Percentiles rank a stretch among this genome's conserved stretches.
Evolutionary conservation across 2,797 vertebrate species (phyloP).

Genomic region (Anguilla anguilla): DNA sequence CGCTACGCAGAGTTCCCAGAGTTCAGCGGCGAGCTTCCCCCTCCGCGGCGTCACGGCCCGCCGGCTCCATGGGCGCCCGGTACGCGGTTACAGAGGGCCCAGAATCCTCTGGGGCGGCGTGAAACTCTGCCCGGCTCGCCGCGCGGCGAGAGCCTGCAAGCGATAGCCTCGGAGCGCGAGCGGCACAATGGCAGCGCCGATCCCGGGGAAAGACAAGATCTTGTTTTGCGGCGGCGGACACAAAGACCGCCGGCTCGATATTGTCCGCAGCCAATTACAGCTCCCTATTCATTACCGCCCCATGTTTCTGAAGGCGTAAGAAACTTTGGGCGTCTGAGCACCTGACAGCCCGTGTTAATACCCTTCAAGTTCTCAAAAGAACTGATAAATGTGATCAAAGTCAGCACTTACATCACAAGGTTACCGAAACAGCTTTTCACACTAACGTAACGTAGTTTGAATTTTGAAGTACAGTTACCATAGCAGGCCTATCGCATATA

Average conservation of each 20-base stretch:
- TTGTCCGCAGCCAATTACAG: slow-evolving; percentile 34
- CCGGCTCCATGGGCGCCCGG: neutral
- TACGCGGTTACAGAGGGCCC: neutral
- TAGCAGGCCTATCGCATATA: neutral
- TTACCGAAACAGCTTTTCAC: neutral
- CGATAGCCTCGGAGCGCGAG: slow-evolving; percentile 22
- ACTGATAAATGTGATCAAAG: neutral
- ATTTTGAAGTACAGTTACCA: neutral
- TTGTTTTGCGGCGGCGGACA: slow-evolving; percentile 29
- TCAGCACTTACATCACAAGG: neutral
- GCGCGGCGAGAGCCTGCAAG: neutral
- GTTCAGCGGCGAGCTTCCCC: neutral
- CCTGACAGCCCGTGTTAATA: neutral
- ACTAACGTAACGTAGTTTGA: neutral
- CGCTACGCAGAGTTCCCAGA: neutral
- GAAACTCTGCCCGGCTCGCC: slow-evolving; percentile 20
- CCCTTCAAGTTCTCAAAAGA: neutral
- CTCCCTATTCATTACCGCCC: slow-evolving; percentile 29
- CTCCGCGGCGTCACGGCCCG: neutral
- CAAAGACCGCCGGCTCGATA: slow-evolving; percentile 32
- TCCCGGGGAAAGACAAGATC: slow-evolving; percentile 24
- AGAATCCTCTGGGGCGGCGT: neutral
- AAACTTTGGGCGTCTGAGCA: neutral
- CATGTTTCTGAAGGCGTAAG: neutral
- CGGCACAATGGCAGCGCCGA: slow-evolving; percentile 6